Evolutionary conservation across 2,888 invertebrate species (phyloP).

Genomic region (Ophioninae sp.): DNA sequence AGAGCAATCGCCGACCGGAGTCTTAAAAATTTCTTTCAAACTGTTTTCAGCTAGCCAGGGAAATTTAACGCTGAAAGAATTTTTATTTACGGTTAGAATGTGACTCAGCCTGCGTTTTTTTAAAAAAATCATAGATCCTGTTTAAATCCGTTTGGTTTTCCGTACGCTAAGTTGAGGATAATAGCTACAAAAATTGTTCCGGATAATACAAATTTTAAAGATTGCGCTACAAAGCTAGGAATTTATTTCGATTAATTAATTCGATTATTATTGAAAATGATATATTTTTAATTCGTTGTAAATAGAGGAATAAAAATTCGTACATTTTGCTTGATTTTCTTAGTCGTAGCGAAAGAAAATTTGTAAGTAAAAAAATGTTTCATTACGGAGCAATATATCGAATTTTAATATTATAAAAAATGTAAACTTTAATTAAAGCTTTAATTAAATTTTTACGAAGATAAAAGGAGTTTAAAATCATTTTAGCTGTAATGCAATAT

Average conservation of each 20-base stretch:
- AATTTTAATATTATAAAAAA: neutral
- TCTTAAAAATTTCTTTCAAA: constrained; percentile 2
- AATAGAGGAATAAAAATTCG: too few relatives aligned
- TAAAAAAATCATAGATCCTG: neutral
- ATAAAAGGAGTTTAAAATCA: neutral
- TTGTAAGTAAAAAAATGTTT: too few relatives aligned
- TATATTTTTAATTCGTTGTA: too few relatives aligned
- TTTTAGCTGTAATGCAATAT: constrained; percentile 11
- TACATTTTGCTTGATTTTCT: too few relatives aligned
- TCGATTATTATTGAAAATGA: too few relatives aligned
- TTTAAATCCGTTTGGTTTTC: neutral
- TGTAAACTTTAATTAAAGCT: neutral
- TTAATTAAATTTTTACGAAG: neutral
- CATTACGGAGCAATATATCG: too few relatives aligned
- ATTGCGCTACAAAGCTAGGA: neutral
- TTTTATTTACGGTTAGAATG: neutral
- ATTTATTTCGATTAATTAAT: too few relatives aligned
- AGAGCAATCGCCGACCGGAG: constrained; percentile 29
- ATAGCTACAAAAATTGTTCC: neutral
- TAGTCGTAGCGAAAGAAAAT: too few relatives aligned
- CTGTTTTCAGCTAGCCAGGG: neutral
- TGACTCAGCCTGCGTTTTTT: neutral
- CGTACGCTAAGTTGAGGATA: neutral
- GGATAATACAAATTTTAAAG: neutral
- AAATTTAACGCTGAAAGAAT: neutral